Base-by-base conservation (phyloP, 2,797 vertebrate species). In the Eutrigla gurnardus region DNA sequence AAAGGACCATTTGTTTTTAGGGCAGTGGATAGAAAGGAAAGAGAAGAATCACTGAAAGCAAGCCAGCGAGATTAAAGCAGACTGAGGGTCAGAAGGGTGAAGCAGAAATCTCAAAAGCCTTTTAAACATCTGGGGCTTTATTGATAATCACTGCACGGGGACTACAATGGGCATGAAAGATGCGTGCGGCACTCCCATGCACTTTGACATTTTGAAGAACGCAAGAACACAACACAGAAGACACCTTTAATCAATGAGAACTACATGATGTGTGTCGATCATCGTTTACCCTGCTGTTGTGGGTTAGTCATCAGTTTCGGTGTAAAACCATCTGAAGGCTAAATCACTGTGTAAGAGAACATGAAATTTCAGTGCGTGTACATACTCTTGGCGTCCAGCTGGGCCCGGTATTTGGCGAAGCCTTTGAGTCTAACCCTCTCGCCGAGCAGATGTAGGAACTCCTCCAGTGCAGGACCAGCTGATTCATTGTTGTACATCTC, bases 401-500 rank as follows among this genome's bases (percentile, higher is more conserved):
- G 98, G 50, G 98, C 98, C 13, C 97, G 96, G 81, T 99, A 99
- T 80, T 99, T 99, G 87, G 94, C 95, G 92, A 99, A 99, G 68
- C 98, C 98, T 88, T 99, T 99, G 67, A 99, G 98, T 37, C 97
- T 91, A 73, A 99, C 96, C 18, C 97, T 93, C 84, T 99, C 98
- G 82, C 98, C 98, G 77, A 99, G 78, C 50, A 99, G 95, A 92
- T 98, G 97, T 65, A 99, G 96, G 92, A 99, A 99, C 79, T 99
- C 98, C 83, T 99, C 98, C 73, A 99, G 95, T 6, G 97, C 98
- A 0, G 96, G 96, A 53, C 97, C 97, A 0, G 98, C 96, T 0
- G 96, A 92, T 78, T 99, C 98, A 18, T 99, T 99, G 85, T 99
- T 99, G 91, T 99, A 99, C 97, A 99, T 99, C 89, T 99, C 98